Evolutionary conservation across 2,113 vertebrate genomes (phyloP), one percentile per base, ranked within the genome.

Genomic region (Syngnathus floridae): DNA sequence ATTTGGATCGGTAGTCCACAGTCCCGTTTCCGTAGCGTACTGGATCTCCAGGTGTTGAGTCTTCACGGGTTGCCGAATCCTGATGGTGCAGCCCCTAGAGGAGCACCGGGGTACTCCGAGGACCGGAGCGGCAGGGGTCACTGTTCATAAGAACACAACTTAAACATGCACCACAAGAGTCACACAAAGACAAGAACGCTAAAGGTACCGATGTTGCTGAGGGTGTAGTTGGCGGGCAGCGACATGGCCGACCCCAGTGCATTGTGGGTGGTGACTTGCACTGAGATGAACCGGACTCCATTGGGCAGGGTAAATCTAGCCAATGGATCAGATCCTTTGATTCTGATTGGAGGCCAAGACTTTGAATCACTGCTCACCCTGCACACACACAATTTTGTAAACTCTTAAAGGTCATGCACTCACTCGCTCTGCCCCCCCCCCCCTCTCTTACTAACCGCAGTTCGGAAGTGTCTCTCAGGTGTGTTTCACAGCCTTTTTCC

Each of bases 131-230:
- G 45, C 4, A 1, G 88, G 88, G 61, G 57, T 77, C 14, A 22
- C 89, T 88, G 72, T 45, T 65, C n/a, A 37, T 46, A 74, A 66
- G 4, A 70, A 62, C 2, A 57, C 55, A 72, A 9, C 6, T 6
- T 26, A 1, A 62, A 37, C 16, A 13, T 17, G 22, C 58, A 57
- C 5, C 1, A 65, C 4, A 37, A 46, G 19, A 19, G 45, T n/a
- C 5, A 8, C 43, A 26, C 52, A 46, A 37, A 66, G 56, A 38
- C 7, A 16, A 41, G 4, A 17, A 67, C 62, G 22, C 7, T 22
- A 31, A 7, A 19, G 0, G 72, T 76, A 91, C 90, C 87, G 8
- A 91, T 91, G 64, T 91, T 76, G 13, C 58, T 71, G 52, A 90
- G 84, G 1, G 35, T 75, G 74, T 88, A 85, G 61, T 69, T 84